Evolutionary conservation across 2,113 vertebrate species (phyloP), one percentile per base, ranked within the genome.

Genomic region (Mandrillus leucophaeus): DNA sequence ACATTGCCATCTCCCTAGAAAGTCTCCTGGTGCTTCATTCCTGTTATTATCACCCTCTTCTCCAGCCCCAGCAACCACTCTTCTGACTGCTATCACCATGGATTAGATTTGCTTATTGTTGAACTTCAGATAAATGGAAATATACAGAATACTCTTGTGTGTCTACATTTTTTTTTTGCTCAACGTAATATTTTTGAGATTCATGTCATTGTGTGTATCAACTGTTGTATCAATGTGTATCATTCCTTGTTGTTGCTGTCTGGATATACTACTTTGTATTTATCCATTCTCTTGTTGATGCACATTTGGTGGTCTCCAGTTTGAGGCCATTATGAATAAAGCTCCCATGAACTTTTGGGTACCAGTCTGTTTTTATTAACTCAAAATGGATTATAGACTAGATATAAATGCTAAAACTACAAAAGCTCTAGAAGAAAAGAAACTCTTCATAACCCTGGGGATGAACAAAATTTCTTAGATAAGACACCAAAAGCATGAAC

Each of bases 371-470:
- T 96, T 96, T 88, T 61, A 45, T 78, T 88, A 96, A 66, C 16
- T 81, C 40, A 73, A 48, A 72, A 27, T 85, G 45, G 82, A 61
- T 85, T 17, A 40, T 93, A 66, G 40, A 25, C 40, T 95, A 79
- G 38, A 66, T 90, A 75, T 48, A 50, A 75, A 88, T 78, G 35
- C 40, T n/a, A 70, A 87, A 96, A 43, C 45, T 64, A 22, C 78
- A 73, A 78, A 96, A 45, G 10, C 85, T 79, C 57, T 78, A 59
- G 35, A 80, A 91, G 55, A 93, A 96, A 90, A 64, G 35, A 43
- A 70, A 95, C 64, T 83, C 20, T 85, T 82, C 35, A 61, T 9
- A 92, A 83, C 1, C 10, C 8, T 83, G 52, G 38, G 20, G 5
- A 88, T 59, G 79, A 27, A 50, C 55, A 88, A 84, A 59, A 57